phyloP scores from a whole-genome alignment of 2,888 invertebrate species.

The Dryomyza anilis region DNA sequence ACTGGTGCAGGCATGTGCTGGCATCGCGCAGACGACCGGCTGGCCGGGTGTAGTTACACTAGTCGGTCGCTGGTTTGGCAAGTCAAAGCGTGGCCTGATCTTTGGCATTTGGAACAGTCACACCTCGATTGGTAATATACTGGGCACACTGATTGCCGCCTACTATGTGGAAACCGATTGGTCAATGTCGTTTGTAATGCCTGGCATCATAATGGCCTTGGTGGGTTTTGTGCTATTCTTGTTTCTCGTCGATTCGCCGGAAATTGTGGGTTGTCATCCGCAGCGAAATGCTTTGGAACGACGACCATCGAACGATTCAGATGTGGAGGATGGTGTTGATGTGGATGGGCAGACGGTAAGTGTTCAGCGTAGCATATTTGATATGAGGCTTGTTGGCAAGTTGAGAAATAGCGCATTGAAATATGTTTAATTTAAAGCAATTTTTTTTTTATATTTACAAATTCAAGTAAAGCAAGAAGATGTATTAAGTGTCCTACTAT shows the following conservation, averaged over 20 bases:
- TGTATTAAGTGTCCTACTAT: background rate
- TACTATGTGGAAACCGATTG: conserved; percentile 85
- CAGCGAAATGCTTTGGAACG: conserved; percentile 36
- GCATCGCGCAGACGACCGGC: conserved; percentile 86
- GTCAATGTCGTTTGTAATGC: conserved; percentile 90
- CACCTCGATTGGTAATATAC: conserved; percentile 92
- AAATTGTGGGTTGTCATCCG: conserved; percentile 68
- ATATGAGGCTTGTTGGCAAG: too few species aligned
- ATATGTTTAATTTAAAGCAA: too few species aligned
- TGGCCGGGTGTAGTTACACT: conserved; percentile 95
- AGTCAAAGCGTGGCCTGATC: conserved; percentile 85
- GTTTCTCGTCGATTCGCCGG: conserved; percentile 83
- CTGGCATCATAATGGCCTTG: conserved; percentile 79
- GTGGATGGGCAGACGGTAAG: too few species aligned
- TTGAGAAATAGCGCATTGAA: too few species aligned
- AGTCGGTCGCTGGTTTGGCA: conserved; percentile 97
- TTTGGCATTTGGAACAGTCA: conserved; percentile 98
- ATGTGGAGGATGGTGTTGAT: conserved; percentile 54
- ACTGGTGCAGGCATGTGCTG: conserved; percentile 82
- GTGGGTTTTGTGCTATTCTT: conserved; percentile 78
- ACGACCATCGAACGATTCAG: conserved; percentile 57
- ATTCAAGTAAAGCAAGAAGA: conserved; percentile 59
- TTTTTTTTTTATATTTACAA: too few species aligned
- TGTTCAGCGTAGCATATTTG: too few species aligned
- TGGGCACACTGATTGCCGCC: conserved; percentile 88